Evolutionary conservation across 1,140 invertebrate genomes (phyloP), one percentile per base, ranked within the genome.

Genomic region (Lepidurus apus): DNA sequence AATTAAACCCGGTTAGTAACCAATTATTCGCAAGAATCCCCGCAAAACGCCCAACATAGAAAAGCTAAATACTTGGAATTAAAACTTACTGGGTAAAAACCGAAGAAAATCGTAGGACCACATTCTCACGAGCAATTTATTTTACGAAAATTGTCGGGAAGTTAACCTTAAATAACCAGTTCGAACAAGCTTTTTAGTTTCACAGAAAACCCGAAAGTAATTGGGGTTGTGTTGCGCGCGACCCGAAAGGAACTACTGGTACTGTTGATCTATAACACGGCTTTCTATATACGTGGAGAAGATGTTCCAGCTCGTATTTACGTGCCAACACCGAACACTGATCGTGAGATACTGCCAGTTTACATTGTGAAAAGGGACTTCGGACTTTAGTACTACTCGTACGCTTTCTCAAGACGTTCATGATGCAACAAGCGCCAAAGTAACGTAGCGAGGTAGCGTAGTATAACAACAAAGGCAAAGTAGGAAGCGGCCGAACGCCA

Each of bases 61-160:
- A 65, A 65, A 65, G 53, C 13, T 13, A 65, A 13, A 8, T 21
- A 13, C 1, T 21, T 5, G 17, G 17, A 65, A 9, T 13, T 7
- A 0, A 65, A 65, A 65, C 53, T 65, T 65, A 65, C 53, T 65
- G 21, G 53, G 53, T 65, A 65, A 17, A 65, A 65, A 65, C 17
- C 53, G 53, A 65, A 65, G 53, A 65, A 65, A 65, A 65, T 65
- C n/a, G 13, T 65, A 65, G 9, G 53, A 65, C 53, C 53, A 65
- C 53, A 65, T 65, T 17, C 21, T 65, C 2, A 17, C 21, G 17
- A 65, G 21, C 13, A n/a, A n/a, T 17, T 65, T 17, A 21, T 21
- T 65, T 9, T 11, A 21, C 10, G 13, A 9, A 9, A 13, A 65
- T 21, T 65, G 53, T 65, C 34, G 21, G 1, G 53, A 65, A 65